Percentiles rank a stretch among this genome's conserved stretches.
These are phyloP conservation scores for Pachliopta kotzebuea DNA, from an alignment of 2,888 invertebrate species.

Conservation along the genomic window DNA sequence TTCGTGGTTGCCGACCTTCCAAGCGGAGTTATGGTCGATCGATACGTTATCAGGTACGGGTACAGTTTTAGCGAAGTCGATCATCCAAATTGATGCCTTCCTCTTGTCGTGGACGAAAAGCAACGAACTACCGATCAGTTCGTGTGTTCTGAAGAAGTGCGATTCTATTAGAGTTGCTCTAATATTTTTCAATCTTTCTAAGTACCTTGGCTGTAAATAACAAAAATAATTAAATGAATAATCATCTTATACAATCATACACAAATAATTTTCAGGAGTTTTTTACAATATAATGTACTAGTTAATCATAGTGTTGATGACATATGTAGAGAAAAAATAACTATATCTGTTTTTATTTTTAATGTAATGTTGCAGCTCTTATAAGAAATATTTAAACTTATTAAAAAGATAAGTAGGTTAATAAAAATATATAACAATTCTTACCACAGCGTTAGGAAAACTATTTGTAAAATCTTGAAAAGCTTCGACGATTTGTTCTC, in stretches of 20 bases:
- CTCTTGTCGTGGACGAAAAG: slow-evolving; percentile 96
- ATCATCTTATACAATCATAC: neutral
- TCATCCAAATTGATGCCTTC: slow-evolving; percentile 96
- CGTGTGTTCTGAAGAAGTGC: slow-evolving; percentile 94
- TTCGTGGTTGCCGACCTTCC: slow-evolving; percentile 98
- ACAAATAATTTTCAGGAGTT: neutral
- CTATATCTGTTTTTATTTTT: neutral
- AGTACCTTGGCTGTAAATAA: slow-evolving; percentile 85
- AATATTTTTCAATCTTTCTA: slow-evolving; percentile 92
- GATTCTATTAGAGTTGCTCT: slow-evolving; percentile 91
- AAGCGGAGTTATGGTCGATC: slow-evolving; percentile 90
- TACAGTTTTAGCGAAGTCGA: slow-evolving; percentile 98
- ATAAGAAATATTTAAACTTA: neutral
- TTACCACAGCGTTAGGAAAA: slow-evolving; percentile 89
- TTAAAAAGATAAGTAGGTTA: neutral
- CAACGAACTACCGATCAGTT: slow-evolving; percentile 96
- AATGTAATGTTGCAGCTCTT: neutral
- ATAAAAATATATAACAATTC: slow-evolving; percentile 45
- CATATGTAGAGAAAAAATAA: neutral
- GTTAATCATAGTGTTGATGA: neutral
- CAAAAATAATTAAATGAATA: slow-evolving; percentile 16
- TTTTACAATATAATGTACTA: neutral
- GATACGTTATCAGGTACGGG: slow-evolving; percentile 86
- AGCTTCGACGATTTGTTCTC: slow-evolving; percentile 89
- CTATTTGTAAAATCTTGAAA: slow-evolving; percentile 90